Evolutionary conservation across 2,797 vertebrate species (phyloP), one percentile per base, ranked within the genome.

Genomic region (Hippoglossus hippoglossus): DNA sequence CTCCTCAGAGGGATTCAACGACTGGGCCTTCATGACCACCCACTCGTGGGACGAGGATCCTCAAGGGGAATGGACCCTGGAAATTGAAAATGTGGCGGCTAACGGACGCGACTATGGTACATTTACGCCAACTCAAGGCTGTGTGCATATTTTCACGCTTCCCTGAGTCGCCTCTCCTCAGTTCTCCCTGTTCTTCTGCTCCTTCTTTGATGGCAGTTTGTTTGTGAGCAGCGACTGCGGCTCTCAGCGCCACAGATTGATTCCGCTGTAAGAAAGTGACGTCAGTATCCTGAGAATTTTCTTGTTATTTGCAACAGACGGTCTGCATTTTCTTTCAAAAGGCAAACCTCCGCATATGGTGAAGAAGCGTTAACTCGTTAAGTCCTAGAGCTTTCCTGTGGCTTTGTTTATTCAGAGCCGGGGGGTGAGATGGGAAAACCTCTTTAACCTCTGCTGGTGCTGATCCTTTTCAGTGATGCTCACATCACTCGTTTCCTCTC

Each of bases 21-120:
- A 99, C 87, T 99, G 98, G 98, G 96, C 97, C 25, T 99, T 99
- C 81, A 99, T 99, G 98, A 97, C 95, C 0, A 99, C 97, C 0
- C 98, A 99, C 83, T 96, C 96, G 0, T 99, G 98, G 98, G 97
- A 97, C 0, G 98, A 99, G 88, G 95, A 98, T 64, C 96, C 97
- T 3, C 89, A 94, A 0, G 98, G 98, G 60, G 97, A 98, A 51
- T 99, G 97, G 97, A 94, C 94, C 60, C 91, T 99, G 72, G 96
- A 98, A 88, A 95, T 98, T 0, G 97, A 98, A 84, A 99, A 97
- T 70, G 74, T 87, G 0, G 87, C 87, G 1, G 79, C 82, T 67
- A 88, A 89, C 68, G 92, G 87, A 64, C 91, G 62, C 59, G 94
- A 94, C 83, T 92, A 94, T 50, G 94, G 94, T 95, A 93, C 55